phyloP scores from a whole-genome alignment of 2,113 vertebrate genomes.

The Myiopsitta monachus region DNA sequence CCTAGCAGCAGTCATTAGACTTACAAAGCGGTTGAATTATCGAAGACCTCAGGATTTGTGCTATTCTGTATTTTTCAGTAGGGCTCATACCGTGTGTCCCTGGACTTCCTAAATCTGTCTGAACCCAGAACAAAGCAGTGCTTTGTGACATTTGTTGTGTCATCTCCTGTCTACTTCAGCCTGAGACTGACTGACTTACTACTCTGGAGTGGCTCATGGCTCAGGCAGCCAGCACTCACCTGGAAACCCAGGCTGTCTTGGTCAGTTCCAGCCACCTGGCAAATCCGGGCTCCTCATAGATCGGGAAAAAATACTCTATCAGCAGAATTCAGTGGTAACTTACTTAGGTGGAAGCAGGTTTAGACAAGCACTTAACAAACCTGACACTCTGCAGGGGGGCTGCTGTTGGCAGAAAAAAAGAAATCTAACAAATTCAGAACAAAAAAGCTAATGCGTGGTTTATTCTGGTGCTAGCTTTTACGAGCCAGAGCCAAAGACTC shows the following conservation, averaged over 20 bases:
- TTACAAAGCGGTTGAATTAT: background rate
- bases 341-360: background rate
- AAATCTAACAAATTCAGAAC: background rate
- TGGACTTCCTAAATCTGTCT: background rate
- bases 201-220: background rate
- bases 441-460: background rate
- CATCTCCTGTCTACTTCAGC: background rate
- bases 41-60: background rate
- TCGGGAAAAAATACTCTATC: background rate
- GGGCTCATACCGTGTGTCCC: background rate
- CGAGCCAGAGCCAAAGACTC: background rate
- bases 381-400: background rate
- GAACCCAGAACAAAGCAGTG: background rate
- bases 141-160: accelerated
- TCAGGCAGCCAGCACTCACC: background rate
- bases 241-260: accelerated
- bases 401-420: background rate
- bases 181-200: background rate
- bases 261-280: background rate
- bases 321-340: background rate
- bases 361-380: background rate
- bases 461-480: background rate
- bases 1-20: background rate
- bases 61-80: background rate
- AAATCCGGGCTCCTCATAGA: background rate